Base-by-base conservation (phyloP, 64 coral and sea anemone species). In the Trachythela sp. region DNA sequence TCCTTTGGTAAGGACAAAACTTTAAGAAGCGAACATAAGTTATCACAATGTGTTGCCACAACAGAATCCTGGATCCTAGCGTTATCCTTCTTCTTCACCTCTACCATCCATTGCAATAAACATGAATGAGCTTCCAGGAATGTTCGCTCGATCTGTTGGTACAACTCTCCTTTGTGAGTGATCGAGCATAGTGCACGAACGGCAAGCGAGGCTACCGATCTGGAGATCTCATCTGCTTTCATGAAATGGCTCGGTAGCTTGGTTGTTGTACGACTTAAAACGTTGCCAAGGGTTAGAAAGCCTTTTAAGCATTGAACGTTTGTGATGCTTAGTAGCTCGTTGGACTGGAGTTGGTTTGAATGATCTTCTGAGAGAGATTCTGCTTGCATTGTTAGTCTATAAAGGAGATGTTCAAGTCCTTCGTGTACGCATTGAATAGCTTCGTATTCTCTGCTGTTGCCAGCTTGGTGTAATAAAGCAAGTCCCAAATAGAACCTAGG, bases 11-110 rank as follows among this genome's bases (percentile, higher is more conserved):
- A 88, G 39, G 40, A 89, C 39, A 93, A 99, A 30, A 88, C 91
- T n/a, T 93, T 99, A 31, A 99, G 87, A 42, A 99, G 83, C 27
- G 89, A 89, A 45, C 91, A 99, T n/a, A 99, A 88, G 87, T 95
- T 93, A 36, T 99, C 96, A 83, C 96, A 99, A 43, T 90, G 86
- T 17, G 33, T 9, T 9, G 35, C 49, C 36, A 92, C 89, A 83
- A 99, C 90, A n/a, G 39, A 48, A 8, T 0, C 14, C 26, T 54
- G 76, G 9, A 93, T 51, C 39, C 54, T 85, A 90, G 85, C 37
- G 20, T 24, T 84, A 45, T 88, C 88, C 8, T 89, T 43, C 14
- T 76, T 86, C 2, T 85, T 41, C 17, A 6, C 18, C 39, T 99
- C 93, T 30, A 99, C 70, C 40, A 92, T 85, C 39, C 92, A 54